Evolutionary conservation across 2,113 vertebrate species (phyloP).

Genomic region (Carassius auratus): DNA sequence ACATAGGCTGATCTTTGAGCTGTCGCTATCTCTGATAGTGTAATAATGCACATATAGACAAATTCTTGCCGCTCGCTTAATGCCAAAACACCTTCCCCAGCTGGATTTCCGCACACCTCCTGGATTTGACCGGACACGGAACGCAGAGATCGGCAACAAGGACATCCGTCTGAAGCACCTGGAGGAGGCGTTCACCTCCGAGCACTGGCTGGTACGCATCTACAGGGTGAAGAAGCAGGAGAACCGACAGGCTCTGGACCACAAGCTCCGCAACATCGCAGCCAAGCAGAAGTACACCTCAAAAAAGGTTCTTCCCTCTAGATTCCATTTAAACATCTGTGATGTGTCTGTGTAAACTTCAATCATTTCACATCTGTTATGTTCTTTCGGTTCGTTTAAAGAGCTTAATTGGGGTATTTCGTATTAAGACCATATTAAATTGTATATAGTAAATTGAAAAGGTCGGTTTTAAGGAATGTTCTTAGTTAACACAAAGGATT

Average conservation of each 20-base stretch:
- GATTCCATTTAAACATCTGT: not conserved
- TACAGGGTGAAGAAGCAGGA: slow-evolving; percentile 92
- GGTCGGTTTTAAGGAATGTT: not conserved
- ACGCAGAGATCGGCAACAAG: slow-evolving; percentile 90
- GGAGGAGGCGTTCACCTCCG: slow-evolving; percentile 89
- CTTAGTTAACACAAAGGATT: not conserved
- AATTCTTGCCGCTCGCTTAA: not conserved
- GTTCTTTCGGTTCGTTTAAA: not conserved
- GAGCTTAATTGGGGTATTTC: not conserved
- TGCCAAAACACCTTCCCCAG: slow-evolving; percentile 57
- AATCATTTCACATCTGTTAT: not conserved
- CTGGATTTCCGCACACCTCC: slow-evolving; percentile 89
- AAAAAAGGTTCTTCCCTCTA: slow-evolving; percentile 84
- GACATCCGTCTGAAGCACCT: slow-evolving; percentile 89
- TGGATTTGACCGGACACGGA: slow-evolving; percentile 87
- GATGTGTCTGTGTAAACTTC: not conserved
- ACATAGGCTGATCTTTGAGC: not conserved
- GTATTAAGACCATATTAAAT: not conserved
- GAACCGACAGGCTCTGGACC: slow-evolving; percentile 88
- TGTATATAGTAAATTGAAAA: no score
- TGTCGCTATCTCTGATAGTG: not conserved
- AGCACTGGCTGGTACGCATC: slow-evolving; percentile 92
- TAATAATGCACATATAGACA: not conserved
- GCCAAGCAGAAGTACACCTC: slow-evolving; percentile 95
- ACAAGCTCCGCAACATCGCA: slow-evolving; percentile 87